These are phyloP conservation scores for Protobothrops flavoviridis DNA, from an alignment of 2,113 vertebrate species.

Conservation along the genomic window DNA sequence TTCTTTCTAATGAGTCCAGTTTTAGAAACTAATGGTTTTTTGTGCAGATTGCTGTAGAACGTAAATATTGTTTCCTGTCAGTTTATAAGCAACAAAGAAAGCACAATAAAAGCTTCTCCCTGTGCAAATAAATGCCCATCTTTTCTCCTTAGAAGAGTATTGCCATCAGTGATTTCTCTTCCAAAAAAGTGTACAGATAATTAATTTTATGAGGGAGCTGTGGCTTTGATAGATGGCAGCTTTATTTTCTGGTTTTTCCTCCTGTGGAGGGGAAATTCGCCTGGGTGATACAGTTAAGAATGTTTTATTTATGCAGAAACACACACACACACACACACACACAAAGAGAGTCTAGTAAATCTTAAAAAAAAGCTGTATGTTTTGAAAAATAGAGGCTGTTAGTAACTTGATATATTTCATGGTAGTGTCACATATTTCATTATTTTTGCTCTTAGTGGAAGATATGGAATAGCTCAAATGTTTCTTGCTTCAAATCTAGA, in stretches of 20 bases:
- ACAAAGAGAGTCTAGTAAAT: neutral
- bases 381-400: neutral
- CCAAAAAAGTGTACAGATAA: constrained; percentile 44
- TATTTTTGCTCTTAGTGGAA: neutral
- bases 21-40: constrained; percentile 17
- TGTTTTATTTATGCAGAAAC: neutral
- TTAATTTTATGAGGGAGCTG: constrained; percentile 41
- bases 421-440: neutral
- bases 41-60: constrained; percentile 40
- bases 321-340: neutral
- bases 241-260: constrained; percentile 35
- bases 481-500: neutral
- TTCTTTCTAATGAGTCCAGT: constrained; percentile 1
- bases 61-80: constrained; percentile 26
- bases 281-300: constrained; percentile 24
- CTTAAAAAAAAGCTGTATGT: neutral
- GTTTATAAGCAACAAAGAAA: constrained; percentile 44
- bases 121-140: constrained; percentile 18
- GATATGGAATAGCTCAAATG: no score
- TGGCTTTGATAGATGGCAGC: constrained; percentile 43
- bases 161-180: constrained; percentile 44
- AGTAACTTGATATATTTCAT: neutral
- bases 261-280: constrained; percentile 27
- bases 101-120: constrained; percentile 21
- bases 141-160: constrained; percentile 30